Evolutionary conservation across 2,888 invertebrate species (phyloP).

Genomic region (Empis stercorea): DNA sequence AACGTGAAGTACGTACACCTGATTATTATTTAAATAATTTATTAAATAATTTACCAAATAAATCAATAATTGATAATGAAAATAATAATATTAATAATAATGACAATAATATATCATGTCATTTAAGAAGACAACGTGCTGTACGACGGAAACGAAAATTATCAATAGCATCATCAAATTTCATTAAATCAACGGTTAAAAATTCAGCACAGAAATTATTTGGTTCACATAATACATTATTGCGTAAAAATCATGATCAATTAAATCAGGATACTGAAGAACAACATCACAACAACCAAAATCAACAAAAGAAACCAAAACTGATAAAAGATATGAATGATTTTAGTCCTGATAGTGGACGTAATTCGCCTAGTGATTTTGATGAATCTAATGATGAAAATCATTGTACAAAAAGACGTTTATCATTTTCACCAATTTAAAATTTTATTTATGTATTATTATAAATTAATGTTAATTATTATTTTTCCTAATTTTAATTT

Average conservation of each 20-base stretch:
- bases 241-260: slow-evolving; percentile 11
- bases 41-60: background rate
- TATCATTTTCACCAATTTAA: slow-evolving; percentile 48
- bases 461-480: background rate
- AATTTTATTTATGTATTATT: slow-evolving; percentile 27
- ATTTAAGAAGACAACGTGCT: slow-evolving; percentile 26
- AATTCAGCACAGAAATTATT: slow-evolving; percentile 27
- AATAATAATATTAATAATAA: slow-evolving; percentile 5
- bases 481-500: background rate
- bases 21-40: slow-evolving; percentile 7
- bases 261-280: too few species aligned
- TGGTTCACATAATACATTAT: slow-evolving; percentile 8
- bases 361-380: slow-evolving; percentile 28
- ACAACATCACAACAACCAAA: slow-evolving; percentile 6
- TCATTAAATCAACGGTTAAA: slow-evolving; percentile 21
- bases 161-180: slow-evolving; percentile 9
- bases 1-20: slow-evolving; percentile 29
- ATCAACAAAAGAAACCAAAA: background rate
- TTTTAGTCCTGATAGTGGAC: slow-evolving; percentile 31
- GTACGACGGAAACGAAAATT: slow-evolving; percentile 29
- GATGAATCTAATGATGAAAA: slow-evolving; percentile 16
- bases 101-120: slow-evolving; percentile 15
- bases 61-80: background rate
- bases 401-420: slow-evolving; percentile 22
- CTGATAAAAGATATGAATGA: slow-evolving; percentile 11